Evolutionary conservation across 2,797 vertebrate species (phyloP), one percentile per base, ranked within the genome.

Genomic region (Sparidentex hasta): DNA sequence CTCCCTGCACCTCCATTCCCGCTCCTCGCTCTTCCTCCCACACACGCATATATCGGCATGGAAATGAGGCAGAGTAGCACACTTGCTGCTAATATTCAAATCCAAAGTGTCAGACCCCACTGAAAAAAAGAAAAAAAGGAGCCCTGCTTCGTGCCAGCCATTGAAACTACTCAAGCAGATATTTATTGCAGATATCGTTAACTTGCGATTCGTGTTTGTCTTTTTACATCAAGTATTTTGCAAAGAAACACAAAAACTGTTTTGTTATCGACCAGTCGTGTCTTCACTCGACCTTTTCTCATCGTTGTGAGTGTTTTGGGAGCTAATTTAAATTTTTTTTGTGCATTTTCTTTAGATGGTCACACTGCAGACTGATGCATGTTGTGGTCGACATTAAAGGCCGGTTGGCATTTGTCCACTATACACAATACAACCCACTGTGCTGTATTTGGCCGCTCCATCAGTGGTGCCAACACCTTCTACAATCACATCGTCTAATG

Each of bases 21-120:
- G 67, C 75, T 83, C 68, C 80, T 82, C 80, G 52, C 82, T 88
- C 84, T 70, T 87, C 90, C 92, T 89, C 92, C 92, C 87, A 93
- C 93, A 86, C 90, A 84, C 17, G 83, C 82, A 88, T 90, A 93
- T 62, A 88, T 91, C 72, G 61, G 77, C 74, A 92, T 92, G 89
- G 82, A 93, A 90, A 92, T 91, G 83, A 91, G 88, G 75, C 72
- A 81, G 67, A 74, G 84, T 62, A 74, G 74, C 78, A 87, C 71
- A 77, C 74, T 79, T 54, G 76, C 77, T 87, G 85, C 84, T 88
- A 80, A 91, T 91, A 87, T 90, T 90, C 72, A 89, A 88, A 91
- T 80, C 73, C 67, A 83, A 83, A 84, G 78, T 89, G 87, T 85
- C 87, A 80, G 82, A 88, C 84, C 83, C 25, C 38, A 38, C 17